Conservation (phyloP, 2,888 invertebrate genomes). For the Acrobasis repandana region DNA sequence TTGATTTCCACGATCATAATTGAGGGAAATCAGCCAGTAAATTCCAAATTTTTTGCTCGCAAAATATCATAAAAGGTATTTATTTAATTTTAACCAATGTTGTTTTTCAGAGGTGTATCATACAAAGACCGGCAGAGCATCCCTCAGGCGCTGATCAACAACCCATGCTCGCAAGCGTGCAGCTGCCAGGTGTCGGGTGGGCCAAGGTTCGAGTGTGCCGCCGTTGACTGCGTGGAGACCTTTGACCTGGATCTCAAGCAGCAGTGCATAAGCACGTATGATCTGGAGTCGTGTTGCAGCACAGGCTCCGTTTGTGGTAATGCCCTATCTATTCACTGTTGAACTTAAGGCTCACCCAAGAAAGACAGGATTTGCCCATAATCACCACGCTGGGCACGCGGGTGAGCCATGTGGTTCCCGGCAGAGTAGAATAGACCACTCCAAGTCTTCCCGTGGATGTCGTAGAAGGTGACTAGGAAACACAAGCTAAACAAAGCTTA, state of each 20-base stretch:
- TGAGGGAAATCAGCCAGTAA: too few species aligned
- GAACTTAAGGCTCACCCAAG: constrained; percentile 2
- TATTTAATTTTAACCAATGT: background rate
- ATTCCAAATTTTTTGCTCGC: too few species aligned
- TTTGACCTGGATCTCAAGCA: constrained; percentile 57
- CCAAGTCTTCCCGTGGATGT: too few species aligned
- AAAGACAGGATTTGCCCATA: too few species aligned
- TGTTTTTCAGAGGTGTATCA: constrained; percentile 58
- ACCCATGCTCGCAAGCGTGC: constrained; percentile 69
- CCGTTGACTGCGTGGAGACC: constrained; percentile 68
- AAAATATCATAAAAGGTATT: too few species aligned
- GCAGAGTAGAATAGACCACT: too few species aligned
- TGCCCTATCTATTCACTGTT: too few species aligned
- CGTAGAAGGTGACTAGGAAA: too few species aligned
- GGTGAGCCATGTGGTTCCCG: too few species aligned
- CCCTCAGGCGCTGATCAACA: constrained; percentile 58
- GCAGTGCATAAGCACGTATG: constrained; percentile 63
- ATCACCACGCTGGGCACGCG: too few species aligned
- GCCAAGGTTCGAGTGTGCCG: constrained; percentile 67
- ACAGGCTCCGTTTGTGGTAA: constrained; percentile 69
- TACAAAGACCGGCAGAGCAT: constrained; percentile 54
- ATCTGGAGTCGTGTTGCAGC: constrained; percentile 67
- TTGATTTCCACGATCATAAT: too few species aligned
- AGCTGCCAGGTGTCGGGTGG: constrained; percentile 51
- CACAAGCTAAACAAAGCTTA: too few species aligned